Evolutionary conservation across 2,113 vertebrate genomes (phyloP), one percentile per base, ranked within the genome.

Genomic region (Hoplias malabaricus): DNA sequence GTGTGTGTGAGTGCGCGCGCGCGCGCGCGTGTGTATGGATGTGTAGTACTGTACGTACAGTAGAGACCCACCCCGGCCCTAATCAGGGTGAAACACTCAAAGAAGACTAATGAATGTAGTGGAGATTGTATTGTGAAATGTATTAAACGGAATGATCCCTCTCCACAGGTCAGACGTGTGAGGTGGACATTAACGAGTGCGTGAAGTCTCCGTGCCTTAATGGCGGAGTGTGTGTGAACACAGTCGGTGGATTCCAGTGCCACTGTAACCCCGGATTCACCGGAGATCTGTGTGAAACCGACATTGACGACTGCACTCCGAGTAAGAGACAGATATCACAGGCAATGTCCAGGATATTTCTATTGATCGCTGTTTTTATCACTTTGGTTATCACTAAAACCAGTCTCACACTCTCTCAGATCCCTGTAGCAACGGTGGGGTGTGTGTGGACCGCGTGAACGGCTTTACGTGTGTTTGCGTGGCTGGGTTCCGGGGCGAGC

Each of bases 101-200:
- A n/a, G n/a, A n/a, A n/a, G n/a, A n/a, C n/a, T n/a, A n/a, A n/a
- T n/a, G n/a, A n/a, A n/a, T n/a, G n/a, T n/a, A n/a, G n/a, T n/a
- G n/a, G n/a, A n/a, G n/a, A n/a, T n/a, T n/a, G n/a, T n/a, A n/a
- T n/a, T n/a, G n/a, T n/a, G n/a, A n/a, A n/a, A n/a, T n/a, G n/a
- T n/a, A n/a, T n/a, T n/a, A n/a, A n/a, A n/a, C n/a, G n/a, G n/a
- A n/a, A n/a, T n/a, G n/a, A n/a, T 14, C 31, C 34, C 53, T 9
- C 11, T 10, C n/a, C 59, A 53, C n/a, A 99, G 97, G 97, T 0
- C 97, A 98, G 89, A 97, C 95, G 5, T 98, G 97, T 0, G 96
- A 98, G 85, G 88, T 97, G 0, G 97, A 99, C 84, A 91, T 98
- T 80, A 96, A 98, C 0, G 97, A 98, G 85, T 98, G 97, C 0